Conservation (phyloP, 2,113 vertebrate genomes). For the Protobothrops flavoviridis region DNA sequence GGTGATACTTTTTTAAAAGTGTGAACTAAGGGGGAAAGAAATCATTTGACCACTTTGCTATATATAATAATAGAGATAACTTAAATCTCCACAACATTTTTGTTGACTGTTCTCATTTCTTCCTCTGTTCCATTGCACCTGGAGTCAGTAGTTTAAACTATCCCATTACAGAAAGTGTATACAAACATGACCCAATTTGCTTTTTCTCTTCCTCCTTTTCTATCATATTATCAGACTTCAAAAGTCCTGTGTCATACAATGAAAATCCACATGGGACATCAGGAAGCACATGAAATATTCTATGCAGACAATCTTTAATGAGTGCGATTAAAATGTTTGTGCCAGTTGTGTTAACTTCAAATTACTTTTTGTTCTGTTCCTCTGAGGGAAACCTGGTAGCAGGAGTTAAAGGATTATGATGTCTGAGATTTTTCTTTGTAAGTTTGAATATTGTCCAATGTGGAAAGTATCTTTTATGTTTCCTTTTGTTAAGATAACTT, state of each 20-base stretch:
- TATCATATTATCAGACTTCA: not conserved
- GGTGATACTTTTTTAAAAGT: not conserved
- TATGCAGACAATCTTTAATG: not conserved
- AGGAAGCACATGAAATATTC: not conserved
- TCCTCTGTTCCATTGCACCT: not conserved
- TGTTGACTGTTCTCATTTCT: not conserved
- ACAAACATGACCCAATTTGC: not conserved
- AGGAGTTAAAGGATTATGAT: not conserved
- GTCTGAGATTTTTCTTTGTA: not conserved
- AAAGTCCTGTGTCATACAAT: not conserved
- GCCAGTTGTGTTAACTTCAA: not conserved
- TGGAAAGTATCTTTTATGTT: slow-evolving; percentile 13
- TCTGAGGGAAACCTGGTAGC: not conserved
- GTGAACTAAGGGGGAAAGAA: not conserved
- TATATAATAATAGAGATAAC: not conserved
- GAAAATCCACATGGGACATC: not conserved
- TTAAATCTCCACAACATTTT: not conserved
- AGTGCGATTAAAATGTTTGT: not conserved
- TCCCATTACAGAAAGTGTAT: not conserved
- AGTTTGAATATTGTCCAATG: not conserved
- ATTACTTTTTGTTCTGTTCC: not conserved
- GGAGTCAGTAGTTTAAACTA: not conserved
- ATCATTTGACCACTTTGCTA: not conserved
- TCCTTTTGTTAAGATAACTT: slow-evolving; percentile 11
- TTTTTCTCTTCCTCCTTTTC: not conserved